Evolutionary conservation across 2,888 invertebrate genomes (phyloP), one percentile per base, ranked within the genome.

Genomic region (Agrotis exclamationis): DNA sequence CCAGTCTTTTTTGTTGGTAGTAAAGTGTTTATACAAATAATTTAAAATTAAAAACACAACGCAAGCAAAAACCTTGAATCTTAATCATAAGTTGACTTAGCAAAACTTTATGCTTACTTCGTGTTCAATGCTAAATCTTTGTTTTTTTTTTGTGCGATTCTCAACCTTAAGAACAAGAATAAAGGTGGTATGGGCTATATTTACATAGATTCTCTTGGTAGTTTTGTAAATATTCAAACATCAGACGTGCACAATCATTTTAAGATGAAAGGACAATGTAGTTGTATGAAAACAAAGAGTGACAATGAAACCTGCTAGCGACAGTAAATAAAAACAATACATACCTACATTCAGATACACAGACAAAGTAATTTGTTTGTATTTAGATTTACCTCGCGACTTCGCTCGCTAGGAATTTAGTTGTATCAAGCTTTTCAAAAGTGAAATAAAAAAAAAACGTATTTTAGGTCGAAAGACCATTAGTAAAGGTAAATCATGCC

Each of bases 221-320:
- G 84, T 81, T 80, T 82, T 71, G 76, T 82, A 84, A 82, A 82
- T 81, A 82, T 66, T 2, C 18, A 57, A 68, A 62, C 62, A 59
- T 63, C 39, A 48, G 48, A 72, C 81, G 84, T 84, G 81, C 48
- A 80, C 70, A 76, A 80, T 74, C 81, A 69, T 82, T 76, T 73
- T 70, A 65, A 70, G 67, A 80, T 69, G 57, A 75, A 59, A 72
- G 64, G 70, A 81, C 81, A 81, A 80, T 82, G 85, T 79, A 79
- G 74, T 56, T 45, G 58, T 79, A 53, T 67, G 68, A 85, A 69
- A 83, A 83, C 85, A 84, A 85, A 83, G 79, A 70, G 44, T 47
- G 48, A 71, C 71, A 65, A 82, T 82, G 63, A 64, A 66, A 72
- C 62, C 56, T 24, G 6, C 51, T 66, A 62, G 44, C 6, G 1